Conservation (phyloP, 2,797 vertebrate species). For the Clarias platycephalus region DNA sequence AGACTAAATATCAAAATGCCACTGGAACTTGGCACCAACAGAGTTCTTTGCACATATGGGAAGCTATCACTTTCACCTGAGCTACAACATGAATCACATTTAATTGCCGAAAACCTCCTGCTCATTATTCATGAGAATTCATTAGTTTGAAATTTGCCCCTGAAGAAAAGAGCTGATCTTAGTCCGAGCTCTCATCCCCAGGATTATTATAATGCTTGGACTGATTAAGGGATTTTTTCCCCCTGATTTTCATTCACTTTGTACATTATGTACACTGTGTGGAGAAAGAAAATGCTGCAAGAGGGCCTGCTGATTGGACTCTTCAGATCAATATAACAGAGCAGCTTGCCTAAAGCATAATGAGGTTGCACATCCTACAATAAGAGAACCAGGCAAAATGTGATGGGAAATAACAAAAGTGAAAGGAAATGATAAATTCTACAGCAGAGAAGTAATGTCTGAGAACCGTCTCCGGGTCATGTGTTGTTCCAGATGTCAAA, state of each 20-base stretch:
- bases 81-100: not conserved
- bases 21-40: not conserved
- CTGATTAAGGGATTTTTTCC: slow-evolving; percentile 12
- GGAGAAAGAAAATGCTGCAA: not conserved
- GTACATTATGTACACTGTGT: not conserved
- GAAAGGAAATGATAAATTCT: not conserved
- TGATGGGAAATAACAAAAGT: not conserved
- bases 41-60: not conserved
- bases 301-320: not conserved
- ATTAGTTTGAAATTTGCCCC: not conserved
- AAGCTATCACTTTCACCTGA: not conserved
- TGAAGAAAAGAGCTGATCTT: not conserved
- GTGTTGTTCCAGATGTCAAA: not conserved
- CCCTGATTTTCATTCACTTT: not conserved
- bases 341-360: not conserved
- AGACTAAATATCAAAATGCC: not conserved
- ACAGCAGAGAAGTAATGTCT: not conserved
- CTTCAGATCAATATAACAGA: slow-evolving; percentile 13
- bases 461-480: not conserved
- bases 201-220: not conserved
- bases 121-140: not conserved
- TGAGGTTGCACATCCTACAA: not conserved
- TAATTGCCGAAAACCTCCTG: not conserved
- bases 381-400: not conserved
- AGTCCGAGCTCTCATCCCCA: not conserved